phyloP scores from a whole-genome alignment of 2,888 invertebrate species.

The Eutolmus rufibarbis region DNA sequence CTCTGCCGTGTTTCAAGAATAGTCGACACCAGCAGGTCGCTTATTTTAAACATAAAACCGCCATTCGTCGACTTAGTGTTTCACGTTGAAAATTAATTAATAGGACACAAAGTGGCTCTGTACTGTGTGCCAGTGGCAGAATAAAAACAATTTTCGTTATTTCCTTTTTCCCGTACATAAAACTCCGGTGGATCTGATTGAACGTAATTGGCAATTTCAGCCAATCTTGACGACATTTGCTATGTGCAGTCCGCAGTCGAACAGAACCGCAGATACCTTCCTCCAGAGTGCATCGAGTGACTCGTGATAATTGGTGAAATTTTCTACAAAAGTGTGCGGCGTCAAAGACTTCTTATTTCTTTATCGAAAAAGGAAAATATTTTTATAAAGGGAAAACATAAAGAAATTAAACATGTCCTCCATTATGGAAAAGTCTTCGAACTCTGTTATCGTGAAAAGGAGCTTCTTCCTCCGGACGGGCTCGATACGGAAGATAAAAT shows the following conservation, averaged over 20 bases:
- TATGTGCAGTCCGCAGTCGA: neutral
- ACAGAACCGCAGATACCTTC: neutral
- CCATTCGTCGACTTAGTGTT: neutral
- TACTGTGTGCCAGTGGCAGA: neutral
- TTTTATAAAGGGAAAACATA: neutral
- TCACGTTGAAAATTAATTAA: neutral
- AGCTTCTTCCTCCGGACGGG: constrained; percentile 46
- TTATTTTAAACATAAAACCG: neutral
- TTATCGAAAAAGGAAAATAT: neutral
- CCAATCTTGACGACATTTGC: neutral
- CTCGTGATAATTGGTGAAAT: constrained; percentile 4
- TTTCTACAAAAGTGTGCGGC: neutral
- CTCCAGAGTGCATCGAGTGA: neutral
- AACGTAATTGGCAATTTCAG: neutral
- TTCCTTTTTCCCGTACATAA: neutral
- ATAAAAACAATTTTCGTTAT: neutral
- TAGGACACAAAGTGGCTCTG: neutral
- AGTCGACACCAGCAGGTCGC: neutral
- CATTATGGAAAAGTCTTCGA: constrained; percentile 28
- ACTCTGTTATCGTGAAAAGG: constrained; percentile 37
- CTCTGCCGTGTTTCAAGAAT: neutral
- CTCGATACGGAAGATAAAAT: constrained; percentile 49
- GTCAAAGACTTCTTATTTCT: neutral
- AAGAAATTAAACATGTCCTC: constrained; percentile 46
- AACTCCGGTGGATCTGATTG: neutral